Evolutionary conservation across 2,888 invertebrate genomes (phyloP).

Genomic region (Megalurothrips usitatus): DNA sequence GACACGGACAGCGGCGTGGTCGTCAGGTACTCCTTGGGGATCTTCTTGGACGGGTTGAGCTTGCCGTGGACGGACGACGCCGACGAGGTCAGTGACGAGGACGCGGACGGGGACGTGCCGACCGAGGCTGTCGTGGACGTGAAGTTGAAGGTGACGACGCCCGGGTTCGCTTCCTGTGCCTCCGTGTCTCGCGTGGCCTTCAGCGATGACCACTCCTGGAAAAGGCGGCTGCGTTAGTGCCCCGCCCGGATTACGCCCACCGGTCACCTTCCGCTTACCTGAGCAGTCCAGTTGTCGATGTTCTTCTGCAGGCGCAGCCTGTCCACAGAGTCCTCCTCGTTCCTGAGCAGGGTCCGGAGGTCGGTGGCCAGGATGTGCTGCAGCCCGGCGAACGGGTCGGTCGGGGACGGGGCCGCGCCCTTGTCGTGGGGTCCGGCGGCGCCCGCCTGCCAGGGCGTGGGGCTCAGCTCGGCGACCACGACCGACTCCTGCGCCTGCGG

Average conservation of each 20-base stretch:
- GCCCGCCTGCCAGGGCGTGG: constrained; percentile 3
- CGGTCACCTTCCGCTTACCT: constrained; percentile 42
- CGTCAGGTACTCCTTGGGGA: constrained; percentile 71
- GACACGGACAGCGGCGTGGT: constrained; percentile 50
- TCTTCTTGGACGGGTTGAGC: constrained; percentile 65
- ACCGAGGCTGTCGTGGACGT: constrained; percentile 9
- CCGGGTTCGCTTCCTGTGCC: background rate
- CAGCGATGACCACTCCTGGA: background rate
- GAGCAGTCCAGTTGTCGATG: constrained; percentile 80
- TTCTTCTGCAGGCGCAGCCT: constrained; percentile 71
- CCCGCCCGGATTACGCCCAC: too few species aligned
- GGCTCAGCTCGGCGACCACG: constrained; percentile 9
- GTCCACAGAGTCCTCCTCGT: constrained; percentile 58
- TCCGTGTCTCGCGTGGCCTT: background rate
- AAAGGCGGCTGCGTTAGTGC: background rate
- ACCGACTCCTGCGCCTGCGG: constrained; percentile 12
- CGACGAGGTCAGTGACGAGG: background rate
- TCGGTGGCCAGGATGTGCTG: constrained; percentile 48
- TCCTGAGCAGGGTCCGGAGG: constrained; percentile 51
- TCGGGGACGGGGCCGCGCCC: background rate
- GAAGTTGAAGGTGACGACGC: constrained; percentile 5
- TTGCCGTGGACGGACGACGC: constrained; percentile 39
- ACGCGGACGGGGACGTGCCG: background rate
- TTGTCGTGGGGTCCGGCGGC: background rate
- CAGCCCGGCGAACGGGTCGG: constrained; percentile 32